Evolutionary conservation across 2,797 vertebrate species (phyloP), one percentile per base, ranked within the genome.

Genomic region (Brachymystax lenok): DNA sequence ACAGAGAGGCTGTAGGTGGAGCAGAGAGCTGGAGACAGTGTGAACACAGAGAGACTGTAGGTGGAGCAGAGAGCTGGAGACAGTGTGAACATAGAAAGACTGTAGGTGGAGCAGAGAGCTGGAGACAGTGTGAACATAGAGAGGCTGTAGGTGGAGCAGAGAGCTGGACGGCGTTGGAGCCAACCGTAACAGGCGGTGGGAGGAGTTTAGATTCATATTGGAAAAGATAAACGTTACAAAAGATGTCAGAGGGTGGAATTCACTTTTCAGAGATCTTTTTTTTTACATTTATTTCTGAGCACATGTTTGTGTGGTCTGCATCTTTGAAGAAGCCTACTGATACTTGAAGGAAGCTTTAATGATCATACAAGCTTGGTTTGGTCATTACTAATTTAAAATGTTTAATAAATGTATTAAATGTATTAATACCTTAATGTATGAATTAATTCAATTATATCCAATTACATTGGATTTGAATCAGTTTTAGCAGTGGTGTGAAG

Each of bases 121-220:
- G 14, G 71, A 4, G 35, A 66, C 40, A n/a, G 27, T 30, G 69
- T 24, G 71, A 59, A 17, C 71, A 35, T 40, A 21, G 12, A 35
- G 30, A 21, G 19, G 30, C 17, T 71, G 50, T 54, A 27, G 51
- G 52, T 27, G 17, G 51, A 16, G 10, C 56, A 28, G 56, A 56
- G 30, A 50, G 10, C 40, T 46, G 40, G 40, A 51, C n/a, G 61
- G 33, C 59, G 40, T 19, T 27, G 21, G 35, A 7, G 73, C 35
- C 16, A 27, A 51, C 28, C 8, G 21, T 51, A 74, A 3, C 14
- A 66, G 40, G 21, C 3, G 27, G 35, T 27, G 54, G 8, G 72
- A 74, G 33, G 72, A 24, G 13, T 33, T 61, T 19, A 72, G 70
- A 73, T 56, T 59, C 21, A 74, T 46, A 30, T 46, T 27, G n/a